Evolutionary conservation across 2,888 invertebrate genomes (phyloP), one percentile per base, ranked within the genome.

Genomic region (Caenorhabditis sp.): DNA sequence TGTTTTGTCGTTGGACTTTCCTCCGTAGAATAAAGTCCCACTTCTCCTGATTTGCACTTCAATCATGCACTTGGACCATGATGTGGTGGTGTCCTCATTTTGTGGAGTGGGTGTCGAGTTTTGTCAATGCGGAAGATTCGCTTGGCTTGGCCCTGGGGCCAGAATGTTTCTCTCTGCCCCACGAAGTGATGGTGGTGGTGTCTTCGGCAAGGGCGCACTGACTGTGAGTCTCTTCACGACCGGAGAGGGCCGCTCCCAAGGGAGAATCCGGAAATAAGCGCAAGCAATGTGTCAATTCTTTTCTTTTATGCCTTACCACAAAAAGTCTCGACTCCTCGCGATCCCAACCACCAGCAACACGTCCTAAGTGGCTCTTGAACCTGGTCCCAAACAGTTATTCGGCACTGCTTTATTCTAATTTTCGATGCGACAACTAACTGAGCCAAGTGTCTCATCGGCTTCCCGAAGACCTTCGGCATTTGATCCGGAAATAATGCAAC

Each of bases 231-330:
- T 76, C 76, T 67, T 76, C 76, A 76, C 76, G 67, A 67, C 60
- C 74, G 78, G 78, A 71, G 78, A 78, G 70, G 78, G 70, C 64
- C 78, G 70, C 70, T 71, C 78, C 78, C 78, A 8, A 44, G 78
- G 70, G 78, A 60, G 35, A 55, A 58, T 78, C 78, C 70, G 65
- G 60, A 79, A 64, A 79, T 71, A 79, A 79, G 70, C 64, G 70
- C 78, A 60, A 70, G 65, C 70, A 71, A 79, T 79, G 78, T 79
- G 78, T 79, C 78, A 79, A 79, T 79, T 79, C 70, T 65, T 78
- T 78, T 69, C 70, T 69, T 78, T 64, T 70, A 70, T 78, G 78
- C 70, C 70, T 70, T 56, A 65, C 69, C 78, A 62, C 64, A 78
- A 78, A 69, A 78, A 69, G 70, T 56, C 78, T 70, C 60, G 53